A percentile compares a stretch with the other conserved stretches of the same genome.
phyloP scores from a whole-genome alignment of 1,140 invertebrate genomes.

The Drosophila sucinea region DNA sequence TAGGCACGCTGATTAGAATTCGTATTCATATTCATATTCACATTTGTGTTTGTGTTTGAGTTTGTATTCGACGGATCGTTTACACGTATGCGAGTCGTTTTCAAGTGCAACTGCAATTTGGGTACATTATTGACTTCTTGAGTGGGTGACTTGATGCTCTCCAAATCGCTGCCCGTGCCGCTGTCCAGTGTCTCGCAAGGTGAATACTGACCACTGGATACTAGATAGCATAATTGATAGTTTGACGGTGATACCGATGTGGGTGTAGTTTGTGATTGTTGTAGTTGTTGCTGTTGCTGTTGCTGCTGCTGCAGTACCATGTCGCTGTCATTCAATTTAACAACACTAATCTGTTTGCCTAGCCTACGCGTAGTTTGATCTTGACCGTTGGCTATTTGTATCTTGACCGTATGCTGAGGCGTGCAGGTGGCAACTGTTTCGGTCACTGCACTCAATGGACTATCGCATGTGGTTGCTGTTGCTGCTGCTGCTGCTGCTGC shows the following conservation, averaged over 20 bases:
- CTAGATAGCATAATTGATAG: slow-evolving; percentile 85
- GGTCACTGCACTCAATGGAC: slow-evolving; percentile 55
- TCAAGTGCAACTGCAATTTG: slow-evolving; percentile 83
- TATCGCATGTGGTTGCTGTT: slow-evolving; percentile 25
- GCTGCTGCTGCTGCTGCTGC: slow-evolving; percentile 30
- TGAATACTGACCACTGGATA: slow-evolving; percentile 91
- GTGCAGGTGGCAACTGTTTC: slow-evolving; percentile 49
- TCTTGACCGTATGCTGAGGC: slow-evolving; percentile 72
- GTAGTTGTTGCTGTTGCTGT: slow-evolving; percentile 34
- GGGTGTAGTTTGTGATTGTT: slow-evolving; percentile 32
- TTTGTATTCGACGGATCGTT: slow-evolving; percentile 86
- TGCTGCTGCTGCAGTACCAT: slow-evolving; percentile 43
- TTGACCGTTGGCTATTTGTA: slow-evolving; percentile 69
- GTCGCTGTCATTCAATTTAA: slow-evolving; percentile 62
- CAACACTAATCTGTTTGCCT: slow-evolving; percentile 70
- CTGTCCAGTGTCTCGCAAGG: slow-evolving; percentile 91
- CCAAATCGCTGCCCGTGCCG: slow-evolving; percentile 91
- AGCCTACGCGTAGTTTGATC: slow-evolving; percentile 34
- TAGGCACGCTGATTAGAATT: slow-evolving; percentile 86
- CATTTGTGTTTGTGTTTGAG: slow-evolving; percentile 87
- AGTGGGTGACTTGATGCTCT: slow-evolving; percentile 79
- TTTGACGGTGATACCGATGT: slow-evolving; percentile 39
- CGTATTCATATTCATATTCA: slow-evolving; percentile 88
- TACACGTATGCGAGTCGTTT: slow-evolving; percentile 83
- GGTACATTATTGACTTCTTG: slow-evolving; percentile 44